phyloP scores from a whole-genome alignment of 2,797 vertebrate species.

The Pachyuromys duprasi region DNA sequence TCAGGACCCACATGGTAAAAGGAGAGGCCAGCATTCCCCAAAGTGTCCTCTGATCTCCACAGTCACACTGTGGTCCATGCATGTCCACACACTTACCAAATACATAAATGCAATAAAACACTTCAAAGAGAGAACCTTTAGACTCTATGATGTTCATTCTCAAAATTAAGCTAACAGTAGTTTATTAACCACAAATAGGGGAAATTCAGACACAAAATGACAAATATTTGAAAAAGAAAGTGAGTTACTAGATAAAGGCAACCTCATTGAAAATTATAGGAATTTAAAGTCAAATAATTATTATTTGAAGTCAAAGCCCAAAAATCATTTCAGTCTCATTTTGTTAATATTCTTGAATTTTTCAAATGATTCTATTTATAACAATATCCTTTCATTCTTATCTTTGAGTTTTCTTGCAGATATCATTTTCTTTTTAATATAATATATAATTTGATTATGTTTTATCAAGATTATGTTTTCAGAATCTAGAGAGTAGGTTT shows the following conservation, averaged over 20 bases:
- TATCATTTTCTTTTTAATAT: conserved; percentile 13
- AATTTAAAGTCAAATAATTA: background rate
- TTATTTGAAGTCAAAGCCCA: conserved; percentile 13
- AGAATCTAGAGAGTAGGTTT: conserved; percentile 51
- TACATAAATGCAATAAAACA: background rate
- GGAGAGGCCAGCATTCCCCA: background rate
- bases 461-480: conserved; percentile 40
- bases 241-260: conserved; percentile 55
- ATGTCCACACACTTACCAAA: background rate
- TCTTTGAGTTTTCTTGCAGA: conserved; percentile 25
- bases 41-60: background rate
- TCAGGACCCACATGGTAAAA: background rate
- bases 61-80: background rate
- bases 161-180: conserved; percentile 18
- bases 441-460: conserved; percentile 47
- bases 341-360: conserved; percentile 42
- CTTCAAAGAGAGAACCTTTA: background rate
- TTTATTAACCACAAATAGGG: conserved; percentile 34
- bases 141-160: background rate
- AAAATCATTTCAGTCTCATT: conserved; percentile 47
- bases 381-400: conserved; percentile 44
- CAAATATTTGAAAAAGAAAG: conserved; percentile 44
- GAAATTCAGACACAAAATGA: background rate
- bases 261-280: background rate
- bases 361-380: conserved; percentile 52